Percentiles rank a stretch among this genome's conserved stretches.
These are phyloP conservation scores for Nephila pilipes DNA, from an alignment of 1,140 invertebrate genomes.

Conservation along the genomic window DNA sequence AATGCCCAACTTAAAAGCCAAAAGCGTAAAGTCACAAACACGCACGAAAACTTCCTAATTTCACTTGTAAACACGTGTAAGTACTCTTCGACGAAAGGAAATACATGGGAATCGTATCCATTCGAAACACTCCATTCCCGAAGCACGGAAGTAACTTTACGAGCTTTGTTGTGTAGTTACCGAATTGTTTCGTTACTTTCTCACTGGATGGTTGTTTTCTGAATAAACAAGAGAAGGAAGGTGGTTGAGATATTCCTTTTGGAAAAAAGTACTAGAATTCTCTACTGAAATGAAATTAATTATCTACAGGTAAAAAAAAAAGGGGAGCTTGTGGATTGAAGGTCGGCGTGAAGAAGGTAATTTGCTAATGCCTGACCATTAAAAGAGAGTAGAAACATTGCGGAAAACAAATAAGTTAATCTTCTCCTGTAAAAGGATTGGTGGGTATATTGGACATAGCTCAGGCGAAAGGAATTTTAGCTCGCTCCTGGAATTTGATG, in stretches of 20 bases:
- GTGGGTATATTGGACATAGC: not conserved
- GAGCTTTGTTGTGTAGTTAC: not conserved
- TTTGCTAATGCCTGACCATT: conserved; percentile 34
- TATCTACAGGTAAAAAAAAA: not conserved
- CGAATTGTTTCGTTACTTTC: not conserved
- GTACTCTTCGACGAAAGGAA: not conserved
- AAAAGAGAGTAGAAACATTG: not conserved
- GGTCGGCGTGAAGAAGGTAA: not conserved
- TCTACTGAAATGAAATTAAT: not conserved
- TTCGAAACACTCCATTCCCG: not conserved
- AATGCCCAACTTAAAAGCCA: not conserved
- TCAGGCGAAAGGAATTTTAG: not conserved
- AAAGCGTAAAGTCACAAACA: not conserved
- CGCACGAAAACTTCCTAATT: not conserved
- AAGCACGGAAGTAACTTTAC: not conserved
- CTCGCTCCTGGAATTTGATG: not conserved
- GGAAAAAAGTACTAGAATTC: not conserved
- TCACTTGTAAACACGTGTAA: not conserved
- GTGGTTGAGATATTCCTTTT: not conserved
- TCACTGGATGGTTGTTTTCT: not conserved
- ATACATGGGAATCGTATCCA: not conserved
- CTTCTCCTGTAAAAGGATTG: not conserved
- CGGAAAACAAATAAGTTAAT: conserved; percentile 29
- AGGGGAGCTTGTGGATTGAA: not conserved
- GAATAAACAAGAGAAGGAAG: not conserved